Evolutionary conservation across 1,140 invertebrate species (phyloP).

Genomic region (Gonioctena quinquepunctata): DNA sequence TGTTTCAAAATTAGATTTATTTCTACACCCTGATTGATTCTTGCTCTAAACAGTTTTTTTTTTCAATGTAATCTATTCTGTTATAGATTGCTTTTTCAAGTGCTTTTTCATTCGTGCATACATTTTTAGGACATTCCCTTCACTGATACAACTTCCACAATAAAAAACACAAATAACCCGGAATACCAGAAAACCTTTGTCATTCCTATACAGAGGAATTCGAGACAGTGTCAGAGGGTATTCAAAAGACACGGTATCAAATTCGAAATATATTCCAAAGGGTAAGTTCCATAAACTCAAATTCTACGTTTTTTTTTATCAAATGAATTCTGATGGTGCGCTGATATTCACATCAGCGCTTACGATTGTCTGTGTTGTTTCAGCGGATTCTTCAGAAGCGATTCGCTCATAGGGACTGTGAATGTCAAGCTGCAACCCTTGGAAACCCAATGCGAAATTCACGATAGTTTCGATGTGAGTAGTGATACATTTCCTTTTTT

Average conservation of each 20-base stretch:
- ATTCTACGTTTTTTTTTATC: not conserved
- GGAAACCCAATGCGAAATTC: constrained; percentile 83
- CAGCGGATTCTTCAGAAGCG: constrained; percentile 88
- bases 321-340: not conserved
- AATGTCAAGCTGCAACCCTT: constrained; percentile 82
- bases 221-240: constrained; percentile 77
- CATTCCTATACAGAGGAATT: constrained; percentile 78
- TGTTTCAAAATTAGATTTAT: no score
- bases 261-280: constrained; percentile 89
- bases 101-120: no score
- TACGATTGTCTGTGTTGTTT: constrained; percentile 62
- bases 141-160: constrained; percentile 72
- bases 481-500: not conserved
- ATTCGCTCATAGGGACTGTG: constrained; percentile 83
- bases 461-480: constrained; percentile 91
- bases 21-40: no score
- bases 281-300: constrained; percentile 69
- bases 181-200: constrained; percentile 81
- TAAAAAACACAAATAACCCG: constrained; percentile 87
- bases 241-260: constrained; percentile 90
- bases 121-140: constrained; percentile 79
- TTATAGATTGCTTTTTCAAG: no score
- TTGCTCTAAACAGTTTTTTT: no score
- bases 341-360: constrained; percentile 30
- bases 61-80: no score